Percentiles rank a stretch among this genome's conserved stretches.
Evolutionary conservation across 2,888 invertebrate species (phyloP).

Genomic region (Acronicta psi): DNA sequence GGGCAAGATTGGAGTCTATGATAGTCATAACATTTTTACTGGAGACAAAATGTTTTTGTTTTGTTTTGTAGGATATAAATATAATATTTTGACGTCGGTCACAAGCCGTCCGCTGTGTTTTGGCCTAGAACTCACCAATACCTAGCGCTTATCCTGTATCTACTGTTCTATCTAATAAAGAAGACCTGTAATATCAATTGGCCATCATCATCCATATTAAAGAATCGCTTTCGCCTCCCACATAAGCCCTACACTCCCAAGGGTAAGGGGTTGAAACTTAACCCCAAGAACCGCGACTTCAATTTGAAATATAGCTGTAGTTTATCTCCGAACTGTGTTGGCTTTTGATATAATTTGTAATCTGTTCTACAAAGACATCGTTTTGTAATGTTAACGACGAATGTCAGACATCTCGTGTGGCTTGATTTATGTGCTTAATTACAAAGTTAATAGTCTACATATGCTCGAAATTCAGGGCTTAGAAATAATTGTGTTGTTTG

Average conservation of each 20-base stretch:
- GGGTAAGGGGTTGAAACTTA: conserved; percentile 63
- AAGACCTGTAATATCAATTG: too few species aligned
- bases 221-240: conserved; percentile 7
- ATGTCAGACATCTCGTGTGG: conserved; percentile 29
- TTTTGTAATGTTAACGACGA: conserved; percentile 57
- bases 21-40: too few species aligned
- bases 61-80: too few species aligned
- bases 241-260: conserved; percentile 28
- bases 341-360: conserved; percentile 68
- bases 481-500: conserved; percentile 10
- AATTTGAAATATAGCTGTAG: conserved; percentile 70
- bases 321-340: conserved; percentile 62
- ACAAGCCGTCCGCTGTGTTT: too few species aligned
- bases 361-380: conserved; percentile 54
- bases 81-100: too few species aligned
- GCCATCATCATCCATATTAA: not conserved
- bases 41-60: too few species aligned
- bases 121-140: too few species aligned
- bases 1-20: too few species aligned
- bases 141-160: too few species aligned
- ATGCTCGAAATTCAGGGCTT: conserved; percentile 13
- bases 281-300: conserved; percentile 63
- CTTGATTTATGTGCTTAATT: conserved; percentile 42
- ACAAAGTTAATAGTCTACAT: conserved; percentile 24
- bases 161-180: too few species aligned